Evolutionary conservation across 2,888 invertebrate genomes (phyloP).

Genomic region (Silvanus unidentatus): DNA sequence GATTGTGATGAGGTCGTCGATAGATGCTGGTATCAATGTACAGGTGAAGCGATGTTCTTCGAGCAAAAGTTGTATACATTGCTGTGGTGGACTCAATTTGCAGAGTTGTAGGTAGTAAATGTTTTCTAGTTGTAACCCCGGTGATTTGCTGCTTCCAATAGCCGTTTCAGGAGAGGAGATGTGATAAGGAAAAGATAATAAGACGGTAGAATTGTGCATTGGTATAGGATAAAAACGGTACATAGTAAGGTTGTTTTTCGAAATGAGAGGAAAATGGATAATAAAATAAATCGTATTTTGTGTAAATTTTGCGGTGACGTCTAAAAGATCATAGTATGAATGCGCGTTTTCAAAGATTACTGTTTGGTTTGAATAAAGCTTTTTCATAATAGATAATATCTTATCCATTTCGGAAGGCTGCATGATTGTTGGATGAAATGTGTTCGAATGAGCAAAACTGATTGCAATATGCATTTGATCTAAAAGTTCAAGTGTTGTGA

Average conservation of each 20-base stretch:
- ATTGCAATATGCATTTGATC: background rate
- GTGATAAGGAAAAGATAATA: background rate
- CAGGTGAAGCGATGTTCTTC: no score
- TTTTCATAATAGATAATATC: background rate
- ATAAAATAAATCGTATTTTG: background rate
- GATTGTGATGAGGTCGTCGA: no score
- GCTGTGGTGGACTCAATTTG: background rate
- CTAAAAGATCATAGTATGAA: background rate
- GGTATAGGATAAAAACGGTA: constrained; percentile 1
- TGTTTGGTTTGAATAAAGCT: background rate
- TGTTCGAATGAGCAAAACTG: background rate
- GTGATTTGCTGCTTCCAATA: background rate
- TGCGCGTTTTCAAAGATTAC: background rate
- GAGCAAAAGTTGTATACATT: no score
- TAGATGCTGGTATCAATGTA: no score
- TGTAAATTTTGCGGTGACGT: background rate
- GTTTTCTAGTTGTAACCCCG: background rate
- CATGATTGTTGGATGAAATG: background rate
- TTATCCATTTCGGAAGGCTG: background rate
- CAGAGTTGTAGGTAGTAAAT: background rate
- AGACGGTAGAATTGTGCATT: background rate
- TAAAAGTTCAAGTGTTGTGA: background rate
- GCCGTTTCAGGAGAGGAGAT: background rate
- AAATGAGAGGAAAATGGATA: background rate
- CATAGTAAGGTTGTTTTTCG: background rate